Evolutionary conservation across 2,113 vertebrate species (phyloP).

Genomic region (Callaeas wilsoni): DNA sequence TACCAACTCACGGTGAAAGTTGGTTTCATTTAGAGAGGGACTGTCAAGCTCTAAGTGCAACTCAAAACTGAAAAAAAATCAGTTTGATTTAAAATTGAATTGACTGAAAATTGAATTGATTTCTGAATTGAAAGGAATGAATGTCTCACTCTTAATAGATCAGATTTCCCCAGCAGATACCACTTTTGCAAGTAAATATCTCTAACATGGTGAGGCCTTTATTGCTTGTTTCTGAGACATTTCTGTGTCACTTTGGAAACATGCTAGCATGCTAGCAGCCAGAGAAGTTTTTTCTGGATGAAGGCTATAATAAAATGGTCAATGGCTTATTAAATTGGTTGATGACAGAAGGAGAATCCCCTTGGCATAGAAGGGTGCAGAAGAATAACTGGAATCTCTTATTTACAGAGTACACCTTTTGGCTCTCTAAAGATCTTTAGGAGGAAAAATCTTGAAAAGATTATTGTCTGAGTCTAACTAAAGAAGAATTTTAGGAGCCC

Average conservation of each 20-base stretch:
- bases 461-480: background rate
- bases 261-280: background rate
- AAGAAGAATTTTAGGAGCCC: background rate
- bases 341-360: background rate
- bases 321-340: background rate
- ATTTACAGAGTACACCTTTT: background rate
- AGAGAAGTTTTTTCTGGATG: background rate
- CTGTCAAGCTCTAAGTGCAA: background rate
- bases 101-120: background rate
- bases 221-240: background rate
- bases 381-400: background rate
- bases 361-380: background rate
- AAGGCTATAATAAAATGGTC: background rate
- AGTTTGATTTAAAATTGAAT: background rate
- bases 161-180: background rate
- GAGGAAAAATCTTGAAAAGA: background rate
- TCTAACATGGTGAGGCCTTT: background rate
- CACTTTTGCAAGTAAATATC: background rate
- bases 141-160: background rate
- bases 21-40: background rate
- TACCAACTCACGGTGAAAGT: background rate
- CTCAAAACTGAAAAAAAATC: background rate
- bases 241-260: background rate
- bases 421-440: background rate
- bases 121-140: background rate